Base-by-base conservation (phyloP, 2,888 invertebrate genomes). In the Antitype chi region DNA sequence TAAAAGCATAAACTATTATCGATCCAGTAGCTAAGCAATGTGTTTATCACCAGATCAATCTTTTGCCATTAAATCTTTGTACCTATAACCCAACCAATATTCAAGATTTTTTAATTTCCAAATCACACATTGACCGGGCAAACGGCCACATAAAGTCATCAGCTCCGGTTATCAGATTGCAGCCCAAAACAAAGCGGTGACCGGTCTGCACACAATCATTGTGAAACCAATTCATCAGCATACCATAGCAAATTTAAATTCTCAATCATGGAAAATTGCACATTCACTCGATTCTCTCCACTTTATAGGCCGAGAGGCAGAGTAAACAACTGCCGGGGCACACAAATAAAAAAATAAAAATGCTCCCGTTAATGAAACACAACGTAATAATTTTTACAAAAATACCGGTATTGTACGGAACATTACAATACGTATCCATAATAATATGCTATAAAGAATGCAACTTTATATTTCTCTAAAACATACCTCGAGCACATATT, bases 191-290 rank as follows among this genome's bases (percentile, higher is more conserved):
- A 76, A 80, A 76, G 52, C 78, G 78, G 28, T 66, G 64, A 53
- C 53, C 73, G 74, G 38, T 72, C 64, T 70, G 76, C 82, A 75
- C 80, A 85, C 87, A 89, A 90, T 90, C 87, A 89, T 89, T 91
- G 88, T 89, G 89, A 91, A 93, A 90, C 90, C 91, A 92, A 93
- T 93, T 93, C 90, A 94, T 94, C 92, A 93, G 89, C 87, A 79
- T 76, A 82, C 89, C 85, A 85, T 82, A 69, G 83, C 91, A 91
- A 93, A 92, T 93, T 93, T 92, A 92, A 93, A 93, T 91, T 92
- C 91, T 92, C 92, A 92, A 93, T 94, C 92, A 93, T 90, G 91
- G 91, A 89, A 93, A 94, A 94, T 94, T 93, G 92, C 91, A 90
- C 90, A 92, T 90, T 92, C 91, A 89, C 88, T 90, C 89, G 89